Conservation (phyloP, 2,888 invertebrate species). For the Germaria angustata region DNA sequence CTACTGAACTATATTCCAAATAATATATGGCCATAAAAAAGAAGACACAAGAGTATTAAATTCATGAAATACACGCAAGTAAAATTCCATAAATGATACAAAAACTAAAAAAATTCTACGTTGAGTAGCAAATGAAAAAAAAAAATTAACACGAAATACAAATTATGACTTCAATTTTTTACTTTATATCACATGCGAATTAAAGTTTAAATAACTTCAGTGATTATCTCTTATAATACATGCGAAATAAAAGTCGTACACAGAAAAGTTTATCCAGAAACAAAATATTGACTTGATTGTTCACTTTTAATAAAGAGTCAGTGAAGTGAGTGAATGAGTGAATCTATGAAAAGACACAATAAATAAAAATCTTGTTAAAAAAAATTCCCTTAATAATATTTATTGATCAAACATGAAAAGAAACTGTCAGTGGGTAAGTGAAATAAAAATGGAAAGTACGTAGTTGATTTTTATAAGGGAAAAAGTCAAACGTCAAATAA, state of each 20-base stretch:
- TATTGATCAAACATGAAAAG: slow-evolving; percentile 64
- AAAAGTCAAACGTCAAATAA: slow-evolving; percentile 59
- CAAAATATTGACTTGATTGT: slow-evolving; percentile 32
- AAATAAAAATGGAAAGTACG: slow-evolving; percentile 29
- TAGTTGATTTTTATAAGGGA: slow-evolving; percentile 22
- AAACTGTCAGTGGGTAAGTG: slow-evolving; percentile 55
- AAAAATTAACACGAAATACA: slow-evolving; percentile 41
- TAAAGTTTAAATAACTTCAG: slow-evolving; percentile 38
- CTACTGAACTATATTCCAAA: slow-evolving; percentile 63
- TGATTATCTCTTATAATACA: not conserved
- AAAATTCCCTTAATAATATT: slow-evolving; percentile 52
- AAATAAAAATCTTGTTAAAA: slow-evolving; percentile 17
- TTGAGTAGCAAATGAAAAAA: slow-evolving; percentile 6
- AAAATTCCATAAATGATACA: slow-evolving; percentile 8
- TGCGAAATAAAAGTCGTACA: not conserved
- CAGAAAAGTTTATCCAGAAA: slow-evolving; percentile 24
- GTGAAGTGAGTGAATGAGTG: not conserved
- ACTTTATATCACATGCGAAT: slow-evolving; percentile 52
- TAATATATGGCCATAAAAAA: not conserved
- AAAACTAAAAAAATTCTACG: slow-evolving; percentile 6
- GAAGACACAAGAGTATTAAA: slow-evolving; percentile 12
- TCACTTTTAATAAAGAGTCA: slow-evolving; percentile 24
- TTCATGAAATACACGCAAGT: not conserved
- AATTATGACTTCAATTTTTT: slow-evolving; percentile 8
- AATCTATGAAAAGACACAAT: slow-evolving; percentile 10